These are phyloP conservation scores for Telmatherina bonti DNA, from an alignment of 2,797 vertebrate species.

Conservation along the genomic window DNA sequence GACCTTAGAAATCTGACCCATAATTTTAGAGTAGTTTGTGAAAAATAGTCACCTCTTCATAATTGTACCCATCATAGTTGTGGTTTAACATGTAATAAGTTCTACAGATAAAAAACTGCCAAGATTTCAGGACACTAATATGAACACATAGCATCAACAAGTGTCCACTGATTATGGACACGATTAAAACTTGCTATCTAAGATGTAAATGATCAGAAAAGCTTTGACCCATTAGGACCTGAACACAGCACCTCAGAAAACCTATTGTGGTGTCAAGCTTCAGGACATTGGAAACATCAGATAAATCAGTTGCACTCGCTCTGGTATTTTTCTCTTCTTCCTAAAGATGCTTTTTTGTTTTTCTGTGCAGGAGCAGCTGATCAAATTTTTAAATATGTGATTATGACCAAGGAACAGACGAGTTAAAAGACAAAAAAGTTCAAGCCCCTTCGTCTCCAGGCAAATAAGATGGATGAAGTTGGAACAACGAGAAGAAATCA, in stretches of 20 bases:
- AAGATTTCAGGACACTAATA: neutral
- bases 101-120: neutral
- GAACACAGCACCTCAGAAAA: neutral
- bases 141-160: neutral
- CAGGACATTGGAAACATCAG: neutral
- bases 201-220: neutral
- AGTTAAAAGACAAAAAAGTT: neutral
- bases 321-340: too few species aligned
- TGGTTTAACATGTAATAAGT: neutral
- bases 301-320: too few species aligned
- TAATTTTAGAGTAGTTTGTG: constrained; percentile 19
- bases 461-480: neutral
- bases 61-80: too few species aligned
- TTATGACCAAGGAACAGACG: neutral
- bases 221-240: neutral
- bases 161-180: neutral
- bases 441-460: neutral
- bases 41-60: too few species aligned
- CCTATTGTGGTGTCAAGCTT: neutral
- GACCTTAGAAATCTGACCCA: neutral
- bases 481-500: neutral
- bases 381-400: too few species aligned
- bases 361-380: too few species aligned
- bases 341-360: too few species aligned
- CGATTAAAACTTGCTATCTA: neutral